Percentiles rank a stretch among this genome's conserved stretches.
Conservation (phyloP, 2,888 invertebrate species). For the Noctua janthina region DNA sequence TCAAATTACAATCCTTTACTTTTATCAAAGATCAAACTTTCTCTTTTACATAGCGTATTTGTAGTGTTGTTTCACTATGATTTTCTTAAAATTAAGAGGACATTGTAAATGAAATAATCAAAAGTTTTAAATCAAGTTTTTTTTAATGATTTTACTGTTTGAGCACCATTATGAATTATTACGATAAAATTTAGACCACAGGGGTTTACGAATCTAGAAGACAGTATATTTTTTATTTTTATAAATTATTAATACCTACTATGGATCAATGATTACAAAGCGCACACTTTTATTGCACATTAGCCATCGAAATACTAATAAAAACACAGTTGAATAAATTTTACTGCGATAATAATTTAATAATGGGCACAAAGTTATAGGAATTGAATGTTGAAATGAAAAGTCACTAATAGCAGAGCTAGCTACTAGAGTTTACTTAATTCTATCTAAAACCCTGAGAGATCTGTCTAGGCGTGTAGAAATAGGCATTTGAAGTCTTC, state of each 20-base stretch:
- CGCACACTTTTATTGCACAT: constrained; percentile 50
- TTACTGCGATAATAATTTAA: constrained; percentile 40
- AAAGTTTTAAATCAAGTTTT: constrained; percentile 25
- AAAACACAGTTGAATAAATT: constrained; percentile 26
- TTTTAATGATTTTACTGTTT: constrained; percentile 23
- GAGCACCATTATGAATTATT: constrained; percentile 31
- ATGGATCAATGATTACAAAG: constrained; percentile 14
- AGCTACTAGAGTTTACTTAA: constrained; percentile 24
- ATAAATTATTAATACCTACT: not conserved
- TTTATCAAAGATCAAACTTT: not conserved
- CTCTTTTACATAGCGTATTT: not conserved
- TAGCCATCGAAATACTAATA: constrained; percentile 31
- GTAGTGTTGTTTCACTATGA: constrained; percentile 25
- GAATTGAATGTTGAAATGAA: constrained; percentile 46
- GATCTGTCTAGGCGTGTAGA: not conserved
- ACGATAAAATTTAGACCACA: constrained; percentile 26
- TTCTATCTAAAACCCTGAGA: constrained; percentile 3
- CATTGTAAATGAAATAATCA: constrained; percentile 21
- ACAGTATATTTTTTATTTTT: not conserved
- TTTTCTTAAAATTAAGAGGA: constrained; percentile 18
- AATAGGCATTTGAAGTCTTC: not conserved
- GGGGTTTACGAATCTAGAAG: constrained; percentile 33
- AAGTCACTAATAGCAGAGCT: constrained; percentile 28
- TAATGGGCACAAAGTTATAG: constrained; percentile 52
- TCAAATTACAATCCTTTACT: constrained; percentile 6